Conservation (phyloP, 2,797 vertebrate genomes). For the Halcyon leucocephala region DNA sequence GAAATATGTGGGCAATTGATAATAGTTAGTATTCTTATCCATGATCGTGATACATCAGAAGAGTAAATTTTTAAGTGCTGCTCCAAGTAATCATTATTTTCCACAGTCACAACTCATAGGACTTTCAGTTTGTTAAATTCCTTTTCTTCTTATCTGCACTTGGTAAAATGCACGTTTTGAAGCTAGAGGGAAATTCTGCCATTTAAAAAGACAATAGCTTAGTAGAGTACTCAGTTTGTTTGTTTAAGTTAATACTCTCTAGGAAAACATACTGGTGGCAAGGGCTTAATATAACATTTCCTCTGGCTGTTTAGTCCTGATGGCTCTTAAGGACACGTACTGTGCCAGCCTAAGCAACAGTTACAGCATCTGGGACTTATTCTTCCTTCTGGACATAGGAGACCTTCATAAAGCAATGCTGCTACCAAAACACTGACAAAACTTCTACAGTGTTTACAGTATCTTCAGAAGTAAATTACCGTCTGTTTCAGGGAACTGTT, state of each 20-base stretch:
- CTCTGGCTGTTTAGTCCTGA: constrained; percentile 33
- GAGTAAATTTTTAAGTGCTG: constrained; percentile 13
- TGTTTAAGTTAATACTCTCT: background rate
- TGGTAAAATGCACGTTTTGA: background rate
- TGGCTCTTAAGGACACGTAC: constrained; percentile 47
- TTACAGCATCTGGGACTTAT: constrained; percentile 27
- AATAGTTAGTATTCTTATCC: constrained; percentile 80
- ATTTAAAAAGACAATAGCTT: constrained; percentile 6
- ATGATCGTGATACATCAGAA: constrained; percentile 3
- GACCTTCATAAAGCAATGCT: background rate
- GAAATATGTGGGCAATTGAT: constrained; percentile 95
- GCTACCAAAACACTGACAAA: constrained; percentile 12
- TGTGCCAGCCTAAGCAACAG: constrained; percentile 9
- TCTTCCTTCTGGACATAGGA: constrained; percentile 48
- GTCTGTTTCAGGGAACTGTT: background rate
- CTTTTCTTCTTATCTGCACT: constrained; percentile 12
- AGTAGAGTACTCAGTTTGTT: background rate
- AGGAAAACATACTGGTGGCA: background rate
- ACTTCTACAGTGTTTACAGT: background rate
- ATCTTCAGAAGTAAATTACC: background rate
- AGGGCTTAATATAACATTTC: constrained; percentile 45
- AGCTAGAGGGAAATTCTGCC: background rate
- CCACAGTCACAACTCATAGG: constrained; percentile 23
- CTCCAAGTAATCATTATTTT: constrained; percentile 27
- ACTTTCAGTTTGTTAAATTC: constrained; percentile 39